Evolutionary conservation across 1,140 invertebrate species (phyloP), one percentile per base, ranked within the genome.

Genomic region (Scaptomyza hsui): DNA sequence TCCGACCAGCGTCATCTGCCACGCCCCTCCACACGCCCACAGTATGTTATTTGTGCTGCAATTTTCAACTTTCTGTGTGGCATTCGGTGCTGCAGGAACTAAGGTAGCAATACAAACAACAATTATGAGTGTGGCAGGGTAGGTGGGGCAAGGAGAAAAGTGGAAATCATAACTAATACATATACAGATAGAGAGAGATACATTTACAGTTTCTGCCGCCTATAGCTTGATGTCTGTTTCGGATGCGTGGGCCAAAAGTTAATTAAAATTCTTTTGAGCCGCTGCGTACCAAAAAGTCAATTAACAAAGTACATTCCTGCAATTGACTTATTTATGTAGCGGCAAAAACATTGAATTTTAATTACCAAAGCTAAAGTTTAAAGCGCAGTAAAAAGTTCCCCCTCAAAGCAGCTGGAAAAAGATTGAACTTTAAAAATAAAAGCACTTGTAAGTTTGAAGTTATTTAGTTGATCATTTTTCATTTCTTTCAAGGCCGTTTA

Each of bases 31-130:
- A 55, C 44, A 13, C 49, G 47, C 70, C 37, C 57, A 24, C 24
- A 21, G 26, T 16, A 51, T 52, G 52, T 53, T 59, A 71, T 74
- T 56, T 71, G 67, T 60, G 59, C 71, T 67, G 49, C 72, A 68
- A 88, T 88, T 88, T 82, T 73, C 64, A 78, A 78, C 82, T 82
- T 82, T 82, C 65, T 88, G 76, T 88, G 76, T 56, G 77, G 57
- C 60, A 71, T 67, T 62, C 72, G 10, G 32, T 37, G 75, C 60
- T 42, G 68, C 79, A 61, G 45, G 63, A 79, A 61, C 70, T 79
- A 83, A 62, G 56, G 65, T 62, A 70, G 19, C 32, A 61, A 47
- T 37, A 59, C 39, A 59, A 72, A 67, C 53, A 59, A 42, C 15
- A 48, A 57, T 78, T 64, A 78, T 57, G 53, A 63, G 52, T 68